phyloP scores from a whole-genome alignment of 2,113 vertebrate genomes.

The Esox niger region DNA sequence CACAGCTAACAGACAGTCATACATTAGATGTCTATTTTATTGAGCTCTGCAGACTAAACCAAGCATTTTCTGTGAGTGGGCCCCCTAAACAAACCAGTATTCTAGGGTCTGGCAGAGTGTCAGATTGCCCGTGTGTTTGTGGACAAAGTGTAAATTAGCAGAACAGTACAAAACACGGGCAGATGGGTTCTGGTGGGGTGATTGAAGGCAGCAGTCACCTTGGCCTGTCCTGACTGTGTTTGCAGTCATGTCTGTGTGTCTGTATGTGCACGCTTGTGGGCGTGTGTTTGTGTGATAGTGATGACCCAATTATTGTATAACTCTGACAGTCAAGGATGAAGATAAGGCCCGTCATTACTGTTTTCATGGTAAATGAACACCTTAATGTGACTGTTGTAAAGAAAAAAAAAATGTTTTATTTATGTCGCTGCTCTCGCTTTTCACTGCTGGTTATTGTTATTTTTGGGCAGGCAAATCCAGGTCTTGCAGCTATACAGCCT shows the following conservation, averaged over 20 bases:
- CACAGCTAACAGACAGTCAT: conserved; percentile 37
- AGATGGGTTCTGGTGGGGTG: conserved; percentile 63
- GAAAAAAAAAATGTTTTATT: too few species aligned
- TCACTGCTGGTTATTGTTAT: too few species aligned
- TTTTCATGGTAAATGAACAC: too few species aligned
- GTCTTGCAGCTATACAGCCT: too few species aligned
- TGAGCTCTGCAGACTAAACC: conserved; percentile 6
- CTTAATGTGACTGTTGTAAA: too few species aligned
- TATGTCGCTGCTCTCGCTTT: too few species aligned
- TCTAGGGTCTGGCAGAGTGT: conserved; percentile 47
- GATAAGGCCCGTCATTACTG: too few species aligned
- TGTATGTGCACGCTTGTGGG: conserved; percentile 1
- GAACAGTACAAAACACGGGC: conserved; percentile 47
- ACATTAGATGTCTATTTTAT: conserved; percentile 37
- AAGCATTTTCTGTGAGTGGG: not conserved
- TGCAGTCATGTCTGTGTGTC: not conserved
- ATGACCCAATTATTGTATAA: too few species aligned
- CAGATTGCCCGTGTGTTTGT: conserved; percentile 38
- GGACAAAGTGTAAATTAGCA: conserved; percentile 31
- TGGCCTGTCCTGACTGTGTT: conserved; percentile 49
- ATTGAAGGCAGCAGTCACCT: conserved; percentile 67
- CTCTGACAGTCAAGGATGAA: too few species aligned
- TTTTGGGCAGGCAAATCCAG: too few species aligned
- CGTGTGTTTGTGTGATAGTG: conserved; percentile 2
- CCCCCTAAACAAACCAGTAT: conserved; percentile 20